These are phyloP conservation scores for Nicator chloris DNA, from an alignment of 2,113 vertebrate species.

Conservation along the genomic window DNA sequence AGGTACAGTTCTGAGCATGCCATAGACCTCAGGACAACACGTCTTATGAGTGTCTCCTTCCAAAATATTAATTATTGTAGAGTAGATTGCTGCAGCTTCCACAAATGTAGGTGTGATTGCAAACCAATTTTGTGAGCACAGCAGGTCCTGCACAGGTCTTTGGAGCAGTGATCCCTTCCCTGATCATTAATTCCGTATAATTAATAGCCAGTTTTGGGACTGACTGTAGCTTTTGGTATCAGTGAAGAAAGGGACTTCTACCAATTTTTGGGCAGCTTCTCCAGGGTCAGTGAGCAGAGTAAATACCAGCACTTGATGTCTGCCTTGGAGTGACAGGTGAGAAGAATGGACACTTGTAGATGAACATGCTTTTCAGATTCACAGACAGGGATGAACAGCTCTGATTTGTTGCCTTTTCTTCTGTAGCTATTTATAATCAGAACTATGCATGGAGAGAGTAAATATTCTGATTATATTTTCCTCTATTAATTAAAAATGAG, in stretches of 20 bases:
- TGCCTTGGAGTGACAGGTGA: background rate
- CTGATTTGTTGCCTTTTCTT: background rate
- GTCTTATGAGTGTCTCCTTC: background rate
- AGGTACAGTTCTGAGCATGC: background rate
- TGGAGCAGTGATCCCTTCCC: background rate
- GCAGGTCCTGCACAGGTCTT: background rate
- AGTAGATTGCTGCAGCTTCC: background rate
- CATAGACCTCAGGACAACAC: background rate
- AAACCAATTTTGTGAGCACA: background rate
- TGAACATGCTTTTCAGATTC: background rate
- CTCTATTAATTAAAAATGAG: background rate
- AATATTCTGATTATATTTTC: background rate
- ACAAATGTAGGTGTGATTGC: background rate
- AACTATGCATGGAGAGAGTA: background rate
- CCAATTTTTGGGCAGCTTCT: background rate
- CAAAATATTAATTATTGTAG: background rate
- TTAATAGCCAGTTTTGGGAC: background rate
- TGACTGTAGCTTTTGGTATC: background rate
- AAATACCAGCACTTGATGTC: background rate
- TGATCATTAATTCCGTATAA: background rate
- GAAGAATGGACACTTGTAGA: background rate
- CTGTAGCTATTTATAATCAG: background rate
- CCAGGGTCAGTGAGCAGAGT: background rate
- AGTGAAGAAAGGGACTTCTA: background rate
- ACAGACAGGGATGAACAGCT: fast-evolving